These are phyloP conservation scores for Philotrypesis tridentata DNA, from an alignment of 1,140 invertebrate species.

Conservation along the genomic window DNA sequence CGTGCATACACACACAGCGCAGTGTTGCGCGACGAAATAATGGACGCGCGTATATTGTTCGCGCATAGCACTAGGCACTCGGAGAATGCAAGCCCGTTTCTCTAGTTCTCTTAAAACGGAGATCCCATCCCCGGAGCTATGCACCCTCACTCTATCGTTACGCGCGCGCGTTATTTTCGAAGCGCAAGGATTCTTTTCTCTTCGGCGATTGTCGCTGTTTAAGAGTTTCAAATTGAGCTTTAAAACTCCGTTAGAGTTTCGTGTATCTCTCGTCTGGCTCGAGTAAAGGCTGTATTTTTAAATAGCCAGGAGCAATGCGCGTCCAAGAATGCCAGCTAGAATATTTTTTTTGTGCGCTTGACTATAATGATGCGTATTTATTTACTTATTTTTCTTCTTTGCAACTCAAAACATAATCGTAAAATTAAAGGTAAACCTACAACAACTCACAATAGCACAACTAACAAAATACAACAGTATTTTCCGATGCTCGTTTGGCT, in stretches of 20 bases:
- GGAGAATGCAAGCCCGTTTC: constrained; percentile 2
- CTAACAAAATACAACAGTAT: too few relatives aligned
- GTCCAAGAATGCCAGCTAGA: too few relatives aligned
- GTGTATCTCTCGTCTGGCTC: too few relatives aligned
- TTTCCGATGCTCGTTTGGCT: too few relatives aligned
- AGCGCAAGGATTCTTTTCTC: neutral
- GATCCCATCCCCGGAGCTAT: neutral
- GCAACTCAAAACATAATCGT: too few relatives aligned
- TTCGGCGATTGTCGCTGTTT: neutral
- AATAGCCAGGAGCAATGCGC: too few relatives aligned
- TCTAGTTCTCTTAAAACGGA: constrained; percentile 21
- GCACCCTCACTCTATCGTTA: neutral
- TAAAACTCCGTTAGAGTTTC: neutral
- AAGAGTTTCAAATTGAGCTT: constrained; percentile 8
- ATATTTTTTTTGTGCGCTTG: too few relatives aligned
- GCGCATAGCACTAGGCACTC: neutral
- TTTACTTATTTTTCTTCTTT: too few relatives aligned
- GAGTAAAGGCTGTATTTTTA: too few relatives aligned
- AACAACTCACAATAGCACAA: too few relatives aligned
- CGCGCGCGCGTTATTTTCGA: neutral
- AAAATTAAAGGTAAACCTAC: too few relatives aligned
- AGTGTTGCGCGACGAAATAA: constrained; percentile 8
- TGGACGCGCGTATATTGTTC: constrained; percentile 36
- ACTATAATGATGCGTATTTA: too few relatives aligned
- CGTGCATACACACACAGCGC: neutral